Evolutionary conservation across 2,888 invertebrate species (phyloP).

Genomic region (Coronaproctus castanopsis): DNA sequence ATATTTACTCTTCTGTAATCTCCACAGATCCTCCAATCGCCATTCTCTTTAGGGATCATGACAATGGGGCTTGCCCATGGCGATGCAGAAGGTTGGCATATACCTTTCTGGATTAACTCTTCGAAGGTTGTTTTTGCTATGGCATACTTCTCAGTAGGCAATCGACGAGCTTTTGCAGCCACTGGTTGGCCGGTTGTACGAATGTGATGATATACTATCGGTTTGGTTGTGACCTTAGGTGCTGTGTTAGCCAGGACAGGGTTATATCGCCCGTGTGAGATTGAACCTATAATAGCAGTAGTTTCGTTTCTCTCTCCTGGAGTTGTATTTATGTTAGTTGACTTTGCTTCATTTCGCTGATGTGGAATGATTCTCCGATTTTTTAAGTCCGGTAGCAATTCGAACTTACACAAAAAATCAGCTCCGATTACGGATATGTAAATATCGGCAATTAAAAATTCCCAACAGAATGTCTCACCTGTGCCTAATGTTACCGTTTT

Average conservation of each 20-base stretch:
- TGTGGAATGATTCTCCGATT: constrained; percentile 10
- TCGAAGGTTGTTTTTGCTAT: constrained; percentile 24
- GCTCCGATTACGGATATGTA: neutral
- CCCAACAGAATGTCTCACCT: neutral
- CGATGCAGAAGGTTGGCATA: constrained; percentile 26
- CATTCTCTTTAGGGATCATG: constrained; percentile 19
- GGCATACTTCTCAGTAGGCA: constrained; percentile 21
- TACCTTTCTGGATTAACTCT: constrained; percentile 22
- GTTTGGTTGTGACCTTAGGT: too few relatives aligned
- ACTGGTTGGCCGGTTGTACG: constrained; percentile 8
- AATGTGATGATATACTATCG: constrained; percentile 6
- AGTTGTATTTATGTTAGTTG: too few relatives aligned
- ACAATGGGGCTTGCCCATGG: constrained; percentile 26
- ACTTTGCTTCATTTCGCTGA: too few relatives aligned
- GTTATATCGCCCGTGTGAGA: too few relatives aligned
- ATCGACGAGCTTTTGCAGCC: constrained; percentile 1
- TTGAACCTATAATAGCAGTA: too few relatives aligned
- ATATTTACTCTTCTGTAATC: constrained; percentile 23
- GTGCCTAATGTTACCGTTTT: neutral
- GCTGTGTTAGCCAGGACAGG: too few relatives aligned
- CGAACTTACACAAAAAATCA: neutral
- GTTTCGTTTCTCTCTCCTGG: too few relatives aligned
- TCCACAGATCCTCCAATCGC: constrained; percentile 21
- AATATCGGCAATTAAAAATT: neutral
- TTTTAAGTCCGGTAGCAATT: neutral